These are phyloP conservation scores for Oncorhynchus gorbuscha DNA, from an alignment of 2,113 vertebrate species.

Conservation along the genomic window DNA sequence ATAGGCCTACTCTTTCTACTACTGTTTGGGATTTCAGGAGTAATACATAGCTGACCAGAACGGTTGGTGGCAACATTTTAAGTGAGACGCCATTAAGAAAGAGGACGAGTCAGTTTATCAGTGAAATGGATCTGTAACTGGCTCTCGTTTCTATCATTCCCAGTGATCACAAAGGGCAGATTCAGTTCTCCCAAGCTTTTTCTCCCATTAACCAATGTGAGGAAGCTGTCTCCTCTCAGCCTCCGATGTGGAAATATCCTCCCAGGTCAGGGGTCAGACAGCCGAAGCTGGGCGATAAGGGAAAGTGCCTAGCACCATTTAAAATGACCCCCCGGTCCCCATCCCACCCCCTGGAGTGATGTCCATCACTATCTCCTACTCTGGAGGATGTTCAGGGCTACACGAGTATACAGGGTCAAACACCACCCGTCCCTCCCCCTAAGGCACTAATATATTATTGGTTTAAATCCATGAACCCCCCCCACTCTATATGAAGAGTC, in stretches of 20 bases:
- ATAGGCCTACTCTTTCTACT: background rate
- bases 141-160: conserved; percentile 1
- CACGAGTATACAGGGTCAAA: conserved; percentile 8
- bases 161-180: background rate
- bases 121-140: conserved; percentile 5
- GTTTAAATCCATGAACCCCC: conserved; percentile 39
- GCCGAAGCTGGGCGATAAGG: conserved; percentile 52
- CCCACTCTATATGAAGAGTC: conserved; percentile 39
- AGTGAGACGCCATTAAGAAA: background rate
- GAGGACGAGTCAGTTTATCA: conserved; percentile 12
- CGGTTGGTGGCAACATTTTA: background rate
- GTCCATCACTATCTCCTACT: conserved; percentile 24
- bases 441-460: conserved; percentile 49
- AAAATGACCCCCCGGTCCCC: conserved; percentile 27
- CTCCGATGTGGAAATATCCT: conserved; percentile 34
- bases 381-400: conserved; percentile 17
- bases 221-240: conserved; percentile 1
- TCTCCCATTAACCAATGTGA: conserved; percentile 1
- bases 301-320: conserved; percentile 57
- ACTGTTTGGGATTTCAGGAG: background rate
- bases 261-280: conserved; percentile 49
- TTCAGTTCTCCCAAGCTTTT: background rate
- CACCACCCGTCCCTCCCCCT: background rate
- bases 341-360: conserved; percentile 29
- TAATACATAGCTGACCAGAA: background rate